These are phyloP conservation scores for Trissonchulus latispiculum DNA, from an alignment of 2,888 invertebrate species.

Conservation along the genomic window DNA sequence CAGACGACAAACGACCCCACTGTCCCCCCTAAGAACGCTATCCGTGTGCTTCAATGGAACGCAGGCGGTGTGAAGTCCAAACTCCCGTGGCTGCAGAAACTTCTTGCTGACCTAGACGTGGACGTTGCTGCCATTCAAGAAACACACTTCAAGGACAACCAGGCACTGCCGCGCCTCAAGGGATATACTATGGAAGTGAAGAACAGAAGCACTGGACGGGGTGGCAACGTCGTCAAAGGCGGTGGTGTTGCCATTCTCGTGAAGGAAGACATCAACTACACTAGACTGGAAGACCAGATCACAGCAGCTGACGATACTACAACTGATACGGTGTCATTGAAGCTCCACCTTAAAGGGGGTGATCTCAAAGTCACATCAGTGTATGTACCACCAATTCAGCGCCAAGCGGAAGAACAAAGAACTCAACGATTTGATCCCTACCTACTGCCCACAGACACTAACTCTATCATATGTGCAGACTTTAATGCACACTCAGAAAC, in stretches of 20 bases:
- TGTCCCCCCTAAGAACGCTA: too few species aligned
- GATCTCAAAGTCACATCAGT: background rate
- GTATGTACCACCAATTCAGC: constrained; percentile 11
- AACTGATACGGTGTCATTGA: background rate
- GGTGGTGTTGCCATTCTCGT: background rate
- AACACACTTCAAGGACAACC: background rate
- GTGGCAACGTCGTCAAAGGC: background rate
- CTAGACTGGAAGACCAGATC: too few species aligned
- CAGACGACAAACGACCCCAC: too few species aligned
- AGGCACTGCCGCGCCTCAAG: background rate
- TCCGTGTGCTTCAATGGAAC: too few species aligned
- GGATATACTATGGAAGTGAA: background rate
- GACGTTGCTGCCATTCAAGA: constrained; percentile 1
- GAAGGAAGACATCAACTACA: too few species aligned
- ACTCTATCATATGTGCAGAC: background rate
- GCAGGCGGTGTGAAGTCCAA: too few species aligned
- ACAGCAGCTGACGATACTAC: constrained; percentile 9
- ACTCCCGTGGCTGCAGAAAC: too few species aligned
- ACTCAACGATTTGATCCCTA: background rate
- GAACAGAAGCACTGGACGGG: background rate
- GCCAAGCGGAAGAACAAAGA: background rate
- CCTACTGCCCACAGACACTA: background rate
- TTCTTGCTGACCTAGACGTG: too few species aligned
- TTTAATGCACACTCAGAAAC: constrained; percentile 1
- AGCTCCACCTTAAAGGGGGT: background rate